These are phyloP conservation scores for Blastobasis lacticolella DNA, from an alignment of 2,888 invertebrate genomes.

Conservation along the genomic window DNA sequence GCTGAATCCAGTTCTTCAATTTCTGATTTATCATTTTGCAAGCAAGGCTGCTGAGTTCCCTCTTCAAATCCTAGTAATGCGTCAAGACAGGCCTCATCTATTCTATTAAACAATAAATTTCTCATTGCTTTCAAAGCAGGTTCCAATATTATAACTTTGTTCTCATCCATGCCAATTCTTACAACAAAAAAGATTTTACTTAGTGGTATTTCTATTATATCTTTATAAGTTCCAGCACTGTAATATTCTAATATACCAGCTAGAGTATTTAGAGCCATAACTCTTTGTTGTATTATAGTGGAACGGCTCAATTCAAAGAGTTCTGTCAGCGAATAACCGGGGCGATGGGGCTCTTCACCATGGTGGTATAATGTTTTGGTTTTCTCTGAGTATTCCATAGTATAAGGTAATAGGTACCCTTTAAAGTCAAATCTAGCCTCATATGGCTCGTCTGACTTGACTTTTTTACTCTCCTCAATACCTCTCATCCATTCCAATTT, in stretches of 20 bases:
- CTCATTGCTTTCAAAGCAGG: conserved; percentile 85
- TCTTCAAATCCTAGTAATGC: conserved; percentile 78
- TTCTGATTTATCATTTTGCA: conserved; percentile 68
- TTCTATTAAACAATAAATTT: conserved; percentile 81
- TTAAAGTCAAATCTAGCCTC: conserved; percentile 90
- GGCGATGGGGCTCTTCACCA: conserved; percentile 91
- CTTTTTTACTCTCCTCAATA: conserved; percentile 70
- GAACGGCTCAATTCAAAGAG: conserved; percentile 86
- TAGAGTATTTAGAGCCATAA: conserved; percentile 84
- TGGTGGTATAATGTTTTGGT: conserved; percentile 88
- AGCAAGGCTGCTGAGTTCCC: conserved; percentile 76
- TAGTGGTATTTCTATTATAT: conserved; percentile 81
- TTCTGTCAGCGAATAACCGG: conserved; percentile 94
- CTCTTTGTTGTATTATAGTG: conserved; percentile 87
- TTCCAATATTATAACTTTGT: conserved; percentile 80
- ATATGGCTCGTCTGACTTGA: conserved; percentile 76
- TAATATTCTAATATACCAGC: conserved; percentile 84
- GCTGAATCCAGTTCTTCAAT: conserved; percentile 71
- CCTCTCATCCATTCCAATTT: conserved; percentile 92
- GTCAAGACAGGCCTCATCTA: conserved; percentile 86
- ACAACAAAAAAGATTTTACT: conserved; percentile 86
- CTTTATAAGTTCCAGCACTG: conserved; percentile 84
- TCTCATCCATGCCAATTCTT: conserved; percentile 91
- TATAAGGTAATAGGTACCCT: conserved; percentile 83
- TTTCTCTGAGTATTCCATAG: conserved; percentile 70